These are phyloP conservation scores for Sisor rabdophorus DNA, from an alignment of 2,113 vertebrate species.

Conservation along the genomic window DNA sequence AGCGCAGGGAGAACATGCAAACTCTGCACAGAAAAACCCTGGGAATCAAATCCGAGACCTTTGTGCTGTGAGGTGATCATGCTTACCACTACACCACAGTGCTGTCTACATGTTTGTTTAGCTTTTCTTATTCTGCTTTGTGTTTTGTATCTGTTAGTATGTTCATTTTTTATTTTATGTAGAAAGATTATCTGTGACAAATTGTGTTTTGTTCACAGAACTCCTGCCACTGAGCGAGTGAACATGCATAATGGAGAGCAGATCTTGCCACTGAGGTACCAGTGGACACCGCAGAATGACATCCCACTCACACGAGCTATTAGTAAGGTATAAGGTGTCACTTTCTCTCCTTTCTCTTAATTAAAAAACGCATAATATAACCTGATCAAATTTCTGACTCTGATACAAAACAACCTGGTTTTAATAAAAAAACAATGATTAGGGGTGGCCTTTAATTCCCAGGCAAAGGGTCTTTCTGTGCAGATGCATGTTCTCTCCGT, in stretches of 20 bases:
- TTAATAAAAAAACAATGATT: neutral
- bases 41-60: too few species aligned
- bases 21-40: too few species aligned
- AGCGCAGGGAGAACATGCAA: too few species aligned
- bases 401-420: neutral
- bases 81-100: too few species aligned
- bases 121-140: neutral
- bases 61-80: too few species aligned
- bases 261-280: slow-evolving; percentile 67
- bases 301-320: slow-evolving; percentile 56
- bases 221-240: slow-evolving; percentile 60
- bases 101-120: neutral
- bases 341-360: neutral
- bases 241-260: slow-evolving; percentile 66
- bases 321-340: slow-evolving; percentile 62
- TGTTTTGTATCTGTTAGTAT: neutral
- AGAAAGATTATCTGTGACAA: neutral
- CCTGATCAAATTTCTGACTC: neutral
- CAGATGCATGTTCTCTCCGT: too few species aligned
- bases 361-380: neutral
- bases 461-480: too few species aligned
- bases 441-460: too few species aligned
- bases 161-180: neutral
- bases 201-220: slow-evolving; percentile 51
- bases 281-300: slow-evolving; percentile 59